These are phyloP conservation scores for Antennarius striatus DNA, from an alignment of 2,113 vertebrate species.

Conservation along the genomic window DNA sequence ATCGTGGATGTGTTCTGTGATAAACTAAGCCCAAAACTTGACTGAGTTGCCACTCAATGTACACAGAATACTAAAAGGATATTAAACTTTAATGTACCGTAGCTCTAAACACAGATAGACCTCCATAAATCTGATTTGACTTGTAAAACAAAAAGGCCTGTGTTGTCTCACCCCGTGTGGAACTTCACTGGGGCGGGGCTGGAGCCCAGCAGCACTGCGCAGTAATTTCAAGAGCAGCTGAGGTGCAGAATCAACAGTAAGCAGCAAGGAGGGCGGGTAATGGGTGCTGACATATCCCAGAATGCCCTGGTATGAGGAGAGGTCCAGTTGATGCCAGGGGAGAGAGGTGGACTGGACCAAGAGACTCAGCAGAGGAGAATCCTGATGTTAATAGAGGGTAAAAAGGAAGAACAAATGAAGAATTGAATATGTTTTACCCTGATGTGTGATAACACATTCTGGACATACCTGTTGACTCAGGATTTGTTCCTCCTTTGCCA, in stretches of 20 bases:
- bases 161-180: constrained; percentile 83
- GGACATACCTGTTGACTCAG: constrained; percentile 82
- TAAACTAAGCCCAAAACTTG: neutral
- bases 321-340: constrained; percentile 92
- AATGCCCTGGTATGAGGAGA: constrained; percentile 88
- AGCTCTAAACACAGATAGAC: neutral
- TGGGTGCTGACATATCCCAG: constrained; percentile 90
- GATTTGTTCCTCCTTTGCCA: constrained; percentile 91
- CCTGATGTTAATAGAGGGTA: constrained; percentile 74
- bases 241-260: constrained; percentile 82
- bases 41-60: neutral
- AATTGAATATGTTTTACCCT: neutral
- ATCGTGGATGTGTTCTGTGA: neutral
- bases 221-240: constrained; percentile 87
- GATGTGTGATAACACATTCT: neutral
- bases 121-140: neutral
- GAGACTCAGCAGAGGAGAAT: constrained; percentile 87
- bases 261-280: constrained; percentile 87
- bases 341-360: constrained; percentile 90
- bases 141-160: constrained; percentile 10
- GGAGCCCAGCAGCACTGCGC: constrained; percentile 89
- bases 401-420: constrained; percentile 1
- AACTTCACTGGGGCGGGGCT: constrained; percentile 71
- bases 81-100: neutral
- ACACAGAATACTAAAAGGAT: neutral